Evolutionary conservation across 2,113 vertebrate species (phyloP).

Genomic region (Pollimyrus isidori): DNA sequence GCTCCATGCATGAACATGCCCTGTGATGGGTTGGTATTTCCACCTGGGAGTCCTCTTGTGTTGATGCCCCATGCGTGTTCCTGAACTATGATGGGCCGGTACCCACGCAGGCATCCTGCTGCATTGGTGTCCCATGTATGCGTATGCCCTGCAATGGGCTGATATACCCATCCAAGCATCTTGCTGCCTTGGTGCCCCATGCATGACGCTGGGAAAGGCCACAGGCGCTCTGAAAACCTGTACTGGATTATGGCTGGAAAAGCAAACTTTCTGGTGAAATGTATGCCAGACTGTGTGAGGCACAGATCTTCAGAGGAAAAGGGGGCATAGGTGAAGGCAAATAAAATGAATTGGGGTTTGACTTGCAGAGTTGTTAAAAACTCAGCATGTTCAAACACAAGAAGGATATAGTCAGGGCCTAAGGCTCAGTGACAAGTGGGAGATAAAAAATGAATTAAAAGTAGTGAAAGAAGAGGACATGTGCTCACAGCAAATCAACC

Average conservation of each 20-base stretch:
- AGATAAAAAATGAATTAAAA: conserved; percentile 14
- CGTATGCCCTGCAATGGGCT: not conserved
- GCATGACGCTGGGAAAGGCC: not conserved
- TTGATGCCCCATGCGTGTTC: not conserved
- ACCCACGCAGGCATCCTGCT: too few relatives aligned
- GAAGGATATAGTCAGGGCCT: not conserved
- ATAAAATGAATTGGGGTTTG: not conserved
- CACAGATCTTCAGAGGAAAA: not conserved
- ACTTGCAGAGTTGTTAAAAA: not conserved
- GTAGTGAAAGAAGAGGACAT: not conserved
- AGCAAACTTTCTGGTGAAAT: not conserved
- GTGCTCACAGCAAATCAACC: not conserved
- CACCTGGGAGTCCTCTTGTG: not conserved
- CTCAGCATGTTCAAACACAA: not conserved
- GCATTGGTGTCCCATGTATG: too few relatives aligned
- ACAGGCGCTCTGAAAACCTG: not conserved
- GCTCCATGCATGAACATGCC: not conserved
- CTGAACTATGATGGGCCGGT: too few relatives aligned
- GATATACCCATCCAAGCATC: not conserved
- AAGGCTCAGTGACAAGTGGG: not conserved
- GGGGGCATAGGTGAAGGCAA: not conserved
- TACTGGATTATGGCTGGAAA: not conserved
- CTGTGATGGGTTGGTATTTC: not conserved
- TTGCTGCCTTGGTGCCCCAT: not conserved
- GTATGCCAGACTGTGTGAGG: not conserved